Evolutionary conservation across 2,113 vertebrate genomes (phyloP), one percentile per base, ranked within the genome.

Genomic region (Buteo buteo): DNA sequence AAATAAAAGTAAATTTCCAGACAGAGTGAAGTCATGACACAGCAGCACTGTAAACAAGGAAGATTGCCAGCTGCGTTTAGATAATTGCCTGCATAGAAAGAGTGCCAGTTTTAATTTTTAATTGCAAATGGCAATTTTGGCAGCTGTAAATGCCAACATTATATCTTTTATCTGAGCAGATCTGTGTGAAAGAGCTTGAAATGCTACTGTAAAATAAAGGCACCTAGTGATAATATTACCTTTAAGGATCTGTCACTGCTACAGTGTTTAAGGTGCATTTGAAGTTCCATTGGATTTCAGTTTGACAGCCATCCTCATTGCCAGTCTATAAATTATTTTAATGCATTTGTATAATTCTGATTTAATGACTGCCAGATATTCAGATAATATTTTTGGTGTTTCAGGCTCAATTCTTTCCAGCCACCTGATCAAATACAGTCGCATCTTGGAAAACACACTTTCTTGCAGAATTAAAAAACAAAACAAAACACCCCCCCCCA

Each of bases 91-190:
- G 72, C 47, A 84, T 84, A 96, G 91, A 97, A 92, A 70, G 82
- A 92, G 82, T 97, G 97, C 98, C 98, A 98, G 85, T 97, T 98
- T 98, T 97, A 98, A 97, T 98, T 98, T 98, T 98, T 98, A 98
- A 98, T 98, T 98, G 96, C 98, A 98, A 98, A 98, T 98, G 96
- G 97, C 96, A 97, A 70, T 97, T 98, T 98, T 98, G 98, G 98
- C 98, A 97, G 93, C 90, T 93, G 87, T 91, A 96, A 97, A 95
- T 97, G 96, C 97, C 97, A 97, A 62, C 86, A 57, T 94, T 94
- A 42, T 76, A 64, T 97, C 93, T 97, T 93, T 95, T 93, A 77
- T 95, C 91, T 95, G 74, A 94, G 62, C 78, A 91, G 89, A 95
- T 79, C 82, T 91, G 84, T 91, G 94, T 94, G 94, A 96, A 98